Evolutionary conservation across 92 coral and sea anemone species (phyloP).

Genomic region (Phenganax subtilis): DNA sequence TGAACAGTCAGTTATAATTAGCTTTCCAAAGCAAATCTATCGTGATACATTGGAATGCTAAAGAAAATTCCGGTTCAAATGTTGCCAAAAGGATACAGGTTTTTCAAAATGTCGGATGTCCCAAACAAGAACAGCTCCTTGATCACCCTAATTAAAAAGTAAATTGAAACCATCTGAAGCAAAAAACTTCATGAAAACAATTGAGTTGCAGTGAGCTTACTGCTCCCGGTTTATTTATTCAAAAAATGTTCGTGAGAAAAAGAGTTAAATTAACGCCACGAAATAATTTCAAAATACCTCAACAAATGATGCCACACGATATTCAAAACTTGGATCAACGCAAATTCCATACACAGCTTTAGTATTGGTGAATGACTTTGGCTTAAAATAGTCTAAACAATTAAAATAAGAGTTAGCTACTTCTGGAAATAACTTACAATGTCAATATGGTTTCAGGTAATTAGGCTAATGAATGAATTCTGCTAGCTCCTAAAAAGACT

Average conservation of each 20-base stretch:
- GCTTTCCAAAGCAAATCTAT: background rate
- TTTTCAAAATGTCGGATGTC: conserved; percentile 89
- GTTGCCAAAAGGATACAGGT: conserved; percentile 74
- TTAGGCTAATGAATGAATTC: too few species aligned
- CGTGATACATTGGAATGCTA: background rate
- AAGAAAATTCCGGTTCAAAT: background rate
- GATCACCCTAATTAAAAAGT: conserved; percentile 56
- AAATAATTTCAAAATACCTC: conserved; percentile 49
- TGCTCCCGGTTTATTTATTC: too few species aligned
- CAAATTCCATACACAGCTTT: conserved; percentile 89
- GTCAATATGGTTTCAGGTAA: too few species aligned
- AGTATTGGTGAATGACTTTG: conserved; percentile 49
- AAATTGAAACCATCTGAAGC: too few species aligned
- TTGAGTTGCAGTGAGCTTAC: too few species aligned
- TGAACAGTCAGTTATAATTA: background rate
- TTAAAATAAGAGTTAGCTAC: background rate
- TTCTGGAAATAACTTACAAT: too few species aligned
- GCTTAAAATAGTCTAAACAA: conserved; percentile 10
- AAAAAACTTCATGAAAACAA: too few species aligned
- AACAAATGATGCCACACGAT: conserved; percentile 85
- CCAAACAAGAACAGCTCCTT: conserved; percentile 81
- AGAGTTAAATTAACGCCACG: too few species aligned
- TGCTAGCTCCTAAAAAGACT: too few species aligned
- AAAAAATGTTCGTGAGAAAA: too few species aligned
- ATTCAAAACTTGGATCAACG: conserved; percentile 80